These are phyloP conservation scores for Thera britannica DNA, from an alignment of 2,888 invertebrate species.

Conservation along the genomic window DNA sequence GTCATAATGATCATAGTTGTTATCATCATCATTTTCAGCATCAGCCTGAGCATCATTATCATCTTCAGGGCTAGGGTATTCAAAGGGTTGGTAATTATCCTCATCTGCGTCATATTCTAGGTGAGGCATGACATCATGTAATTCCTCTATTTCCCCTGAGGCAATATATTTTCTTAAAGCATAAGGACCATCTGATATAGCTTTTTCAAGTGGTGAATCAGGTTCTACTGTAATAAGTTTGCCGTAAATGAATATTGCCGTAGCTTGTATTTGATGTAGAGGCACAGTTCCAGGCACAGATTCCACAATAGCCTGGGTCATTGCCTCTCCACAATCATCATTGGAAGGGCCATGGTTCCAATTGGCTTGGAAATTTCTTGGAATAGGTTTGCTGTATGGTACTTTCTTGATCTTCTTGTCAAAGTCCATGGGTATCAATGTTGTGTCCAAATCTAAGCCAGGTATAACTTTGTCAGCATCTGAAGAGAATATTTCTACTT, in stretches of 20 bases:
- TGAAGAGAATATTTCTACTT: constrained; percentile 89
- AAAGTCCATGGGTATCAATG: constrained; percentile 87
- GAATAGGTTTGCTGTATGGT: constrained; percentile 98
- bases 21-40: constrained; percentile 55
- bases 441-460: constrained; percentile 92
- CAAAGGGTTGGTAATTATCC: constrained; percentile 74
- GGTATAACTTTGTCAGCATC: constrained; percentile 89
- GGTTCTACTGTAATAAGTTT: constrained; percentile 91
- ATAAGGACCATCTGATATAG: constrained; percentile 90
- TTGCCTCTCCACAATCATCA: constrained; percentile 85
- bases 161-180: constrained; percentile 91
- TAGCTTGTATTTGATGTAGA: constrained; percentile 90
- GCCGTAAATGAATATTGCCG: constrained; percentile 93
- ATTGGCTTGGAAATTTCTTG: constrained; percentile 97
- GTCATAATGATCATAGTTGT: constrained; percentile 61
- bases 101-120: constrained; percentile 86
- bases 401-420: constrained; percentile 92
- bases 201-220: constrained; percentile 90
- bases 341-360: constrained; percentile 93
- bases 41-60: constrained; percentile 55
- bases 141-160: constrained; percentile 92
- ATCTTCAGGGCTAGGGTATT: constrained; percentile 69
- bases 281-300: constrained; percentile 92
- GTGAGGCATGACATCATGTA: constrained; percentile 90
- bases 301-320: constrained; percentile 89